These are phyloP conservation scores for Ophion slaviceki DNA, from an alignment of 2,888 invertebrate genomes.

Conservation along the genomic window DNA sequence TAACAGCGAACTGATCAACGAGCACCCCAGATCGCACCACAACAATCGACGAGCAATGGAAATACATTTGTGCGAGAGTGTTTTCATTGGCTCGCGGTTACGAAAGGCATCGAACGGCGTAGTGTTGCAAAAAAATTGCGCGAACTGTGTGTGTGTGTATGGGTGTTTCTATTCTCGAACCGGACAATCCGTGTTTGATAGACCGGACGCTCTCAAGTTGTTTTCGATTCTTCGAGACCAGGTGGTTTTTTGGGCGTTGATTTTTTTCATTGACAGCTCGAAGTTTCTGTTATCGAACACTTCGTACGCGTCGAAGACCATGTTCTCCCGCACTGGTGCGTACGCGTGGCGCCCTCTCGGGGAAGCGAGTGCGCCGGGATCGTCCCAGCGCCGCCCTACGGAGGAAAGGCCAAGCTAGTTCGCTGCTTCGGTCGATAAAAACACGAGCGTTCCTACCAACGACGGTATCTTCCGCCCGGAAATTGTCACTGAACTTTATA, in stretches of 20 bases:
- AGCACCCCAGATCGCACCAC: background rate
- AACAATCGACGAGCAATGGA: background rate
- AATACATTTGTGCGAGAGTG: background rate
- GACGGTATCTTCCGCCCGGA: too few species aligned
- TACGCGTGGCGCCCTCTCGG: background rate
- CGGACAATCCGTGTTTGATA: background rate
- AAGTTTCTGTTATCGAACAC: conserved; percentile 6
- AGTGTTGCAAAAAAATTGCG: background rate
- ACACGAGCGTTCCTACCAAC: background rate
- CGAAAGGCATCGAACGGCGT: background rate
- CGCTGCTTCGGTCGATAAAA: background rate
- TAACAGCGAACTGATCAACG: background rate
- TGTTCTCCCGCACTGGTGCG: background rate
- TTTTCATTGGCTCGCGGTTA: background rate
- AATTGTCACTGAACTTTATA: too few species aligned
- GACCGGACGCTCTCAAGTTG: background rate
- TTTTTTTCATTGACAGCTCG: background rate
- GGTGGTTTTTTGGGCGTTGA: background rate
- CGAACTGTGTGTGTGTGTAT: background rate
- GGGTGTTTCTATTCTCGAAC: background rate
- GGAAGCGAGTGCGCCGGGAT: background rate
- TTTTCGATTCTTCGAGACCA: background rate
- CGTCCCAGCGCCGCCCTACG: background rate
- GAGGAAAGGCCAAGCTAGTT: background rate
- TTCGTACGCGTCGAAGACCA: background rate